Evolutionary conservation across 2,797 vertebrate genomes (phyloP), one percentile per base, ranked within the genome.

Genomic region (Tangara arthus): DNA sequence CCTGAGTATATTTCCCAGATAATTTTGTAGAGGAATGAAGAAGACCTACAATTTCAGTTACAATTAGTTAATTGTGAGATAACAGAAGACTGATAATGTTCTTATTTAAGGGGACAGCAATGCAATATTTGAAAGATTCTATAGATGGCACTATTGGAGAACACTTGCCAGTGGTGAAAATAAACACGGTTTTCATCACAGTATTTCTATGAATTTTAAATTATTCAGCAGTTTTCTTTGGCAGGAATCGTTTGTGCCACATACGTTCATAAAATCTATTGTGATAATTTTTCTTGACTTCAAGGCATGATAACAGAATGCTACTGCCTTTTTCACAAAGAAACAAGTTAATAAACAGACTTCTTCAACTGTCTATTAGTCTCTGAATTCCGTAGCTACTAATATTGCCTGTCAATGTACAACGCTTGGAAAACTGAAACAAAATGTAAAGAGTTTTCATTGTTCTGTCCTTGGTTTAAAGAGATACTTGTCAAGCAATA

Each of bases 111-210:
- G 28, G 30, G 7, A 80, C 17, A 79, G n/a, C 32, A 71, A 12
- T 92, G 91, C 57, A 89, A 72, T 88, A 82, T 78, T 76, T 21
- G 30, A 71, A 92, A n/a, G 52, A 44, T 39, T 63, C 94, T 65
- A 18, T 55, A 95, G 95, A 91, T 95, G 96, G 94, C 76, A 89
- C 69, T 92, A 69, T 92, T 93, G 68, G 61, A 92, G 66, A 96
- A 72, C 66, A 87, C 63, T 95, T 94, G 37, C 23, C 46, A 52
- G 35, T 63, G 13, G 20, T 22, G 35, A 89, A 87, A 56, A 21
- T 37, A 47, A 34, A 39, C 16, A 41, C 2, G 13, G 23, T 53
- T 92, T 94, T 82, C 37, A 46, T 34, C 28, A 70, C 59, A 56
- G 3, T 75, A 68, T 82, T 64, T 80, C 49, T 76, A 6, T 9